Percentiles rank a stretch among this genome's conserved stretches.
Evolutionary conservation across 2,888 invertebrate genomes (phyloP).

Genomic region (Sclerodermus sp.): DNA sequence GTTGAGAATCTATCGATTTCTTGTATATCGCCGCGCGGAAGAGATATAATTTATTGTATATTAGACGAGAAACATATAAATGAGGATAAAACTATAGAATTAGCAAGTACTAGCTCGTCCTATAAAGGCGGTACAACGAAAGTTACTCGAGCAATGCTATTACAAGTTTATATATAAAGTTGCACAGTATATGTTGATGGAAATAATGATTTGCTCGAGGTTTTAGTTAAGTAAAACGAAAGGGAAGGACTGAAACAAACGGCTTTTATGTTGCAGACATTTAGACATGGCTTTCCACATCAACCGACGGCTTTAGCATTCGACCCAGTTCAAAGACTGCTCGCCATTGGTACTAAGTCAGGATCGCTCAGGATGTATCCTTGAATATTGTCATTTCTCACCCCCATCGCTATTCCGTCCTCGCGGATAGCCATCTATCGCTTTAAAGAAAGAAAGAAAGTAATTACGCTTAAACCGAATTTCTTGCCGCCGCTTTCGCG

Average conservation of each 20-base stretch:
- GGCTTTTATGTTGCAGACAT: conserved; percentile 73
- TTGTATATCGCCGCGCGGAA: no score
- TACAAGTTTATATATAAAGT: conserved; percentile 17
- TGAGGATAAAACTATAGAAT: conserved; percentile 18
- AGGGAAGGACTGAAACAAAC: conserved; percentile 33
- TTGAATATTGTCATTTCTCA: conserved; percentile 64
- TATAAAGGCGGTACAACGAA: conserved; percentile 17
- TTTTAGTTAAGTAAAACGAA: conserved; percentile 25
- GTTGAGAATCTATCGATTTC: no score
- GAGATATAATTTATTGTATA: no score
- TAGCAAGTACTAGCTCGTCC: conserved; percentile 21
- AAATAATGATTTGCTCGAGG: no score
- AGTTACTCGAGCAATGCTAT: conserved; percentile 22
- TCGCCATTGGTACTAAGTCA: conserved; percentile 95
- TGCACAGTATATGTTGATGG: conserved; percentile 18
- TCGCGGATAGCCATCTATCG: no score
- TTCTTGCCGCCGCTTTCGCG: no score
- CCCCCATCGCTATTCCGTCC: no score
- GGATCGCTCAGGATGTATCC: conserved; percentile 96
- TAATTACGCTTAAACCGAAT: no score
- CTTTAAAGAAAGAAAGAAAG: no score
- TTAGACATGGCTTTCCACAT: conserved; percentile 98
- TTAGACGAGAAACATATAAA: no score
- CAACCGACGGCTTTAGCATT: conserved; percentile 96
- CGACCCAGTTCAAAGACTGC: conserved; percentile 95